Conservation (phyloP, 2,113 vertebrate species). For the Cephalopholis sonnerati region DNA sequence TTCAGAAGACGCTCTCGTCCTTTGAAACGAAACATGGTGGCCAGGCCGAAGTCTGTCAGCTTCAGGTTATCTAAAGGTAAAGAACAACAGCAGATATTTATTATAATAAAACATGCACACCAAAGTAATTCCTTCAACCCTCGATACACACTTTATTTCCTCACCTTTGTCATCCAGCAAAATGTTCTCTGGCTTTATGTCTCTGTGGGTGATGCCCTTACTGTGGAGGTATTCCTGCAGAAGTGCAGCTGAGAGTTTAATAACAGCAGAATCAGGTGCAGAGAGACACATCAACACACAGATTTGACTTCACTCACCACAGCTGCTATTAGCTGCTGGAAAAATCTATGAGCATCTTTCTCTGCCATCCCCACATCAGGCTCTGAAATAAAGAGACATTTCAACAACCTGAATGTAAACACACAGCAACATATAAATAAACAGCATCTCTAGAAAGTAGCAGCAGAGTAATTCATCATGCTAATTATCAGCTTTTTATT, state of each 20-base stretch:
- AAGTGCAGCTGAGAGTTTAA: not conserved
- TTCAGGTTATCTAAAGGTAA: constrained; percentile 91
- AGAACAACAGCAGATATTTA: not conserved
- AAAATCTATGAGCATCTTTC: constrained; percentile 93
- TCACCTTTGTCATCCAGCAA: constrained; percentile 94
- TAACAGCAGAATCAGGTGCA: not conserved
- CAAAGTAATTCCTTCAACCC: too few relatives aligned
- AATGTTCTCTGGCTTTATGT: constrained; percentile 98
- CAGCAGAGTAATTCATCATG: not conserved
- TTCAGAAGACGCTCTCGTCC: constrained; percentile 90
- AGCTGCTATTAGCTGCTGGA: constrained; percentile 94
- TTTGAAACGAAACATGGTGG: constrained; percentile 94
- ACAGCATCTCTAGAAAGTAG: not conserved
- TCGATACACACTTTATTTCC: not conserved
- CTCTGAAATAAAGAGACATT: constrained; percentile 77
- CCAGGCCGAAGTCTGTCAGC: constrained; percentile 96
- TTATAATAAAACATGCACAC: not conserved
- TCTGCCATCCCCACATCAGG: constrained; percentile 96
- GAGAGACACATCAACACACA: not conserved
- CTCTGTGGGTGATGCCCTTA: constrained; percentile 95
- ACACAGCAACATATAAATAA: not conserved
- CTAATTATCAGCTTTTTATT: not conserved
- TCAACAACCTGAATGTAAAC: not conserved
- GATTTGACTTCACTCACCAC: constrained; percentile 87
- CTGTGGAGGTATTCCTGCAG: constrained; percentile 93